Percentiles rank a stretch among this genome's conserved stretches.
Evolutionary conservation across 2,113 vertebrate genomes (phyloP).

Genomic region (Menidia beryllina): DNA sequence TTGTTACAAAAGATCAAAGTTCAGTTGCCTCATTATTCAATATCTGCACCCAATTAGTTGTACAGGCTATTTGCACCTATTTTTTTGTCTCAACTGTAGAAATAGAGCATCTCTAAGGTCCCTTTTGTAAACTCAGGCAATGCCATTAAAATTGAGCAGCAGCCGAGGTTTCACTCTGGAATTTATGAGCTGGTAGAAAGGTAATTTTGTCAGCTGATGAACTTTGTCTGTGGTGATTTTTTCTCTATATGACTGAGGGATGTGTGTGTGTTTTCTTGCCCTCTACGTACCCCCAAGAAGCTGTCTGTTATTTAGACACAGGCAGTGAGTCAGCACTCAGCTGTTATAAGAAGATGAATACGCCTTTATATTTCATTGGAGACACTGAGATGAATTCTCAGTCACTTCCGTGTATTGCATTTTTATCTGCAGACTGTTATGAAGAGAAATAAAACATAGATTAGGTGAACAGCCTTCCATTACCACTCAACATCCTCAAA

Average conservation of each 20-base stretch:
- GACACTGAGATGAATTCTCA: not conserved
- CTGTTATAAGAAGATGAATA: constrained; percentile 47
- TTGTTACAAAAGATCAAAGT: constrained; percentile 16
- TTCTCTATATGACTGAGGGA: constrained; percentile 12
- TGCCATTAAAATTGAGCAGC: constrained; percentile 56
- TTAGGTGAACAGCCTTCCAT: constrained; percentile 7
- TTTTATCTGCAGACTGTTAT: not conserved
- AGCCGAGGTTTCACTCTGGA: constrained; percentile 64
- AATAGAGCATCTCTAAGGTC: constrained; percentile 23
- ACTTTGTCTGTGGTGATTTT: constrained; percentile 26
- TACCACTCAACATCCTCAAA: constrained; percentile 9
- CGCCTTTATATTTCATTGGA: constrained; percentile 1
- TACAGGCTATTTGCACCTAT: constrained; percentile 6
- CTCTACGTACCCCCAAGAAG: constrained; percentile 43
- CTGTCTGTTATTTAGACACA: constrained; percentile 46
- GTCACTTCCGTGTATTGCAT: not conserved
- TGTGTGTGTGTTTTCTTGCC: constrained; percentile 36
- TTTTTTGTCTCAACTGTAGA: constrained; percentile 27
- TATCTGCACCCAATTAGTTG: not conserved
- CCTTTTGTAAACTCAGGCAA: constrained; percentile 22
- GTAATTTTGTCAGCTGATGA: constrained; percentile 68
- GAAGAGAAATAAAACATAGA: not conserved
- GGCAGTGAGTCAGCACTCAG: constrained; percentile 56
- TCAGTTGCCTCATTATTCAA: not conserved
- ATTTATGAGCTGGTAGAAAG: constrained; percentile 40